A percentile compares a stretch with the other conserved stretches of the same genome.
Conservation (phyloP, 2,888 invertebrate genomes). For the Drosophila suboccidentalis region DNA sequence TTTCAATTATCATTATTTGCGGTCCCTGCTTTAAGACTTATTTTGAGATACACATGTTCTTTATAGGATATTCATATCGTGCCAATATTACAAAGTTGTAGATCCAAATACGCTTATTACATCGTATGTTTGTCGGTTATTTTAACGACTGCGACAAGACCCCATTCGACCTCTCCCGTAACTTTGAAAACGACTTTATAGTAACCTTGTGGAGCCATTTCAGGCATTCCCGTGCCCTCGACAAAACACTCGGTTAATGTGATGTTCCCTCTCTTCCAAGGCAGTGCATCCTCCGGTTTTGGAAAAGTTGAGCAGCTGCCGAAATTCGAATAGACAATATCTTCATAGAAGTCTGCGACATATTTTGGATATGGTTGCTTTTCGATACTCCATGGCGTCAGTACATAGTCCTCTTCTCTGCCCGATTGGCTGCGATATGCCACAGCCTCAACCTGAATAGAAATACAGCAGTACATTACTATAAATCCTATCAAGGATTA, state of each 20-base stretch:
- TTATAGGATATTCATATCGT: not conserved
- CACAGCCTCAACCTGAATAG: conserved; percentile 31
- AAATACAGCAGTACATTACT: not conserved
- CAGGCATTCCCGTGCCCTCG: conserved; percentile 52
- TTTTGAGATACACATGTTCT: not conserved
- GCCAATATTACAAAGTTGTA: not conserved
- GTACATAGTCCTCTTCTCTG: conserved; percentile 50
- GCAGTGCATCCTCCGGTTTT: not conserved
- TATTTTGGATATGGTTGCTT: conserved; percentile 23
- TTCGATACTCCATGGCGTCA: conserved; percentile 36
- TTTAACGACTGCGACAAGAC: not conserved
- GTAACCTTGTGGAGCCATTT: conserved; percentile 53
- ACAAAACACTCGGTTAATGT: conserved; percentile 29
- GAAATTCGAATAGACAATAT: conserved; percentile 40
- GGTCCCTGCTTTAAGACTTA: too few relatives aligned
- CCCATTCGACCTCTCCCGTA: conserved; percentile 54
- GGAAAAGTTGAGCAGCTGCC: conserved; percentile 40
- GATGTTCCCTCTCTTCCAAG: conserved; percentile 12
- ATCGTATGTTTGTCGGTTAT: conserved; percentile 21
- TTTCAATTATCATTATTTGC: too few relatives aligned
- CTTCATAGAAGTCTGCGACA: conserved; percentile 33
- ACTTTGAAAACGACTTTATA: conserved; percentile 38
- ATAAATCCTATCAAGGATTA: not conserved
- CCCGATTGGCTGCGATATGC: conserved; percentile 51
- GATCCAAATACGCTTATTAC: not conserved